Evolutionary conservation across 2,888 invertebrate genomes (phyloP).

Genomic region (Orthosia cruda): DNA sequence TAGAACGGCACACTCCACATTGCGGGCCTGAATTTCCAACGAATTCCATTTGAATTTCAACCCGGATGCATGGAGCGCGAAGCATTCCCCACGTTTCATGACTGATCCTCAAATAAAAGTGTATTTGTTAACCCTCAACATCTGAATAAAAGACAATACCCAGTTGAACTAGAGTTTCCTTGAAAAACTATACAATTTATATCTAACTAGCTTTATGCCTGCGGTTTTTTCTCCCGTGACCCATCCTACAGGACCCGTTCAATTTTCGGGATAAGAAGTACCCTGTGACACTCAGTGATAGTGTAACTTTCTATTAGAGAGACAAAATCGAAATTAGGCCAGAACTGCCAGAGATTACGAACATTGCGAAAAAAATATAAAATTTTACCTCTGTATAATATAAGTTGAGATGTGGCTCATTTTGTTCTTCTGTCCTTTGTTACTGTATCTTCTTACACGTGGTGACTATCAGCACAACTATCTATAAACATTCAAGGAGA

Average conservation of each 20-base stretch:
- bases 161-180: constrained; percentile 11
- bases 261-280: too few relatives aligned
- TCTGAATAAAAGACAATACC: constrained; percentile 24
- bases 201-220: too few relatives aligned
- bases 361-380: too few relatives aligned
- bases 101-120: constrained; percentile 62
- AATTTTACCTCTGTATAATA: too few relatives aligned
- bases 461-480: background rate
- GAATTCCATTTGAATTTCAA: constrained; percentile 65
- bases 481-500: background rate
- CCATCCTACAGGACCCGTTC: too few relatives aligned
- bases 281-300: too few relatives aligned
- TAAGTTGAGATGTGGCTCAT: background rate
- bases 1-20: constrained; percentile 46
- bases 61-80: constrained; percentile 36
- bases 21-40: constrained; percentile 53
- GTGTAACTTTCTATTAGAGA: too few relatives aligned
- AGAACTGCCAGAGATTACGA: too few relatives aligned
- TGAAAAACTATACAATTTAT: background rate
- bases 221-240: too few relatives aligned
- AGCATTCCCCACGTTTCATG: constrained; percentile 54
- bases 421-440: background rate
- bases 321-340: too few relatives aligned
- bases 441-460: background rate
- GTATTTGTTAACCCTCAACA: constrained; percentile 50